A percentile compares a stretch with the other conserved stretches of the same genome.
Conservation (phyloP, 2,888 invertebrate species). For the Eupithecia dodoneata region DNA sequence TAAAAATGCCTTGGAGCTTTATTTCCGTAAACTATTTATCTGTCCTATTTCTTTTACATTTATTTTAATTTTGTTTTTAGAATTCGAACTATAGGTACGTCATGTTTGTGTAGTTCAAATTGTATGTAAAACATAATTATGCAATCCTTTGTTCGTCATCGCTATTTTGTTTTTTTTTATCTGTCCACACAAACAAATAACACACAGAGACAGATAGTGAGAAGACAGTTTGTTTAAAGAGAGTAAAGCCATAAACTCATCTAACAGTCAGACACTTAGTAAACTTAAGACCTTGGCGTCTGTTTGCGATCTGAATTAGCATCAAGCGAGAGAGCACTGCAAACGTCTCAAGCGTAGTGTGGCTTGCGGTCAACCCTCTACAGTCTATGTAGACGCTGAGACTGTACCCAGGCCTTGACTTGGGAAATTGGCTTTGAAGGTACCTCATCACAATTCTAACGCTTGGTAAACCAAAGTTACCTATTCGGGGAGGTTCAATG, state of each 20-base stretch:
- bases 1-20: background rate
- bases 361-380: conserved; percentile 21
- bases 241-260: background rate
- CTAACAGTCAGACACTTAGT: background rate
- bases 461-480: background rate
- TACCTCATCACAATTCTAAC: background rate
- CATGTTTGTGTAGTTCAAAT: too few species aligned
- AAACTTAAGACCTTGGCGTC: conserved; percentile 14
- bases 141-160: background rate
- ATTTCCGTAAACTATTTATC: background rate
- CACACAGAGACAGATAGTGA: too few species aligned
- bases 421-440: conserved; percentile 6
- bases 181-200: too few species aligned
- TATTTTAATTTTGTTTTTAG: background rate
- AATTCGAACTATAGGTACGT: background rate
- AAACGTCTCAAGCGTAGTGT: conserved; percentile 27
- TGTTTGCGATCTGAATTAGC: conserved; percentile 27
- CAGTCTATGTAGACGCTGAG: background rate
- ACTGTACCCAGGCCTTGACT: background rate
- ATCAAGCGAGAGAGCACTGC: conserved; percentile 21
- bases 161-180: background rate
- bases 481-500: background rate
- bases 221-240: background rate
- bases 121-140: too few species aligned
- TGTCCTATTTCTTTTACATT: too few species aligned